These are phyloP conservation scores for Enteromius trimaculatus DNA, from an alignment of 2,797 vertebrate species.

Conservation along the genomic window DNA sequence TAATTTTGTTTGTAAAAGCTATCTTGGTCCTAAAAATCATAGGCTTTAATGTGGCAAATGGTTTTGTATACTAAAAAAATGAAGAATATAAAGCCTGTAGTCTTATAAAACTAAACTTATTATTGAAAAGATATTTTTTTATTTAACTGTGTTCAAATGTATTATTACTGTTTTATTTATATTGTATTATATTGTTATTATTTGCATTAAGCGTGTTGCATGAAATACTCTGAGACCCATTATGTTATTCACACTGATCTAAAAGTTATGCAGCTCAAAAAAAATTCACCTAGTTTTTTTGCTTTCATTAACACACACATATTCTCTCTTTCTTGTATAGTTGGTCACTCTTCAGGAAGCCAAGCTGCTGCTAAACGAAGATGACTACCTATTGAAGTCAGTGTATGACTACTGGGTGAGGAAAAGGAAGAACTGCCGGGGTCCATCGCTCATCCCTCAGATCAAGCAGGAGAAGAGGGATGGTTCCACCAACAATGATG, in stretches of 20 bases:
- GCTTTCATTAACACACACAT: background rate
- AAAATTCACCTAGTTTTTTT: background rate
- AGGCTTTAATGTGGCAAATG: background rate
- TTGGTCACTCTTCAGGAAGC: conserved; percentile 90
- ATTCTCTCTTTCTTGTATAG: conserved; percentile 65
- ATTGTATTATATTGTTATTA: background rate
- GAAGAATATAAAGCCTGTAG: too few relatives aligned
- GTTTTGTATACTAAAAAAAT: too few relatives aligned
- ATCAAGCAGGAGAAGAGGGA: conserved; percentile 92
- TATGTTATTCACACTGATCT: background rate
- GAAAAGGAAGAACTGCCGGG: conserved; percentile 89
- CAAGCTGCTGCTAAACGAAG: conserved; percentile 91
- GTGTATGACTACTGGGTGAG: conserved; percentile 96
- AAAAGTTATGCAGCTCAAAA: background rate
- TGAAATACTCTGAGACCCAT: background rate
- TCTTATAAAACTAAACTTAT: too few relatives aligned
- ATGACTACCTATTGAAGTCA: conserved; percentile 93
- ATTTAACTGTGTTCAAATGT: too few relatives aligned
- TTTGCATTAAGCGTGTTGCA: background rate
- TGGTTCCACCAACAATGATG: conserved; percentile 90
- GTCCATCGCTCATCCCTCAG: conserved; percentile 86
- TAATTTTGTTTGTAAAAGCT: too few relatives aligned
- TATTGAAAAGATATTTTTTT: too few relatives aligned
- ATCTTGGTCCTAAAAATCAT: background rate
- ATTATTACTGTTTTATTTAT: too few relatives aligned